A percentile compares a stretch with the other conserved stretches of the same genome.
Conservation (phyloP, 2,888 invertebrate genomes). For the Lepidocyrtoides sp. region DNA sequence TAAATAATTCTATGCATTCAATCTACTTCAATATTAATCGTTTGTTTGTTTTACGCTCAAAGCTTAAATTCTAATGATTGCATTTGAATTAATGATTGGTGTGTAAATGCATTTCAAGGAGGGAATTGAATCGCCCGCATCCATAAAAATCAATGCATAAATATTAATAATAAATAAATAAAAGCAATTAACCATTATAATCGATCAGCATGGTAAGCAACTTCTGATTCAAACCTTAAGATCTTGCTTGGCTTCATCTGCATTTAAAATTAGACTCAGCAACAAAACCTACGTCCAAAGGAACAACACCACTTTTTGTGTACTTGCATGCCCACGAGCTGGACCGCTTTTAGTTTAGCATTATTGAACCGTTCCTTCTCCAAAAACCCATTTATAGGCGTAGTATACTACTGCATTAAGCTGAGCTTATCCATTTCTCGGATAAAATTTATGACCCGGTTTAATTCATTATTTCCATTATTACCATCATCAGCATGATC, state of each 20-base stretch:
- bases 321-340: neutral
- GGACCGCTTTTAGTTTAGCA: neutral
- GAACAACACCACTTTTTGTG: neutral
- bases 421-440: neutral
- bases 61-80: neutral
- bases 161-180: neutral
- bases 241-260: neutral
- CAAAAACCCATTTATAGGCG: neutral
- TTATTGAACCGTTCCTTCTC: neutral
- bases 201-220: conserved; percentile 23
- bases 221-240: neutral
- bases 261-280: neutral
- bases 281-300: neutral
- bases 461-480: conserved; percentile 38
- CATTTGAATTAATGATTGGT: neutral
- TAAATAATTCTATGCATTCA: no score
- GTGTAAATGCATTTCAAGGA: neutral
- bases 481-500: conserved; percentile 26
- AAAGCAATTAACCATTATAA: neutral
- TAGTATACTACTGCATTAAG: neutral
- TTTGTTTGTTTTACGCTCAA: conserved; percentile 5
- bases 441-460: conserved; percentile 38
- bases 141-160: neutral
- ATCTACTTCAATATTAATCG: no score
- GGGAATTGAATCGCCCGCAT: neutral